Evolutionary conservation across 2,113 vertebrate species (phyloP).

Genomic region (Sminthopsis crassicaudata): DNA sequence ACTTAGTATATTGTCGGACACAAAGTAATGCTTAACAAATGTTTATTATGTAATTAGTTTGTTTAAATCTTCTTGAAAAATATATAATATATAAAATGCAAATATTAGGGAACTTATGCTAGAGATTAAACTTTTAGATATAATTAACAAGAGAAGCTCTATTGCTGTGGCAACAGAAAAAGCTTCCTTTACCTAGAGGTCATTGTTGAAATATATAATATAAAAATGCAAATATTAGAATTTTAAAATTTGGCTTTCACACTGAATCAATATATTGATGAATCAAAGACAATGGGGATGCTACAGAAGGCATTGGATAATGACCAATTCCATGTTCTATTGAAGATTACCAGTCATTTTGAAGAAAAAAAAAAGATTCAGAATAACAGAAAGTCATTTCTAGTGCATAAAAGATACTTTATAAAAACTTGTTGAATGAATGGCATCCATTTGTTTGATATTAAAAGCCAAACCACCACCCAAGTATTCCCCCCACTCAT

Average conservation of each 20-base stretch:
- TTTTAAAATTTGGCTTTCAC: slow-evolving; percentile 37
- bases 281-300: background rate
- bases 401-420: background rate
- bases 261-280: background rate
- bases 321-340: background rate
- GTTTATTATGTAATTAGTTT: background rate
- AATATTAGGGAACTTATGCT: too few relatives aligned
- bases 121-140: too few relatives aligned
- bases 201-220: too few relatives aligned
- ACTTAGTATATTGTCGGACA: background rate
- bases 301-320: slow-evolving; percentile 36
- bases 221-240: too few relatives aligned
- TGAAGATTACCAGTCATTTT: background rate
- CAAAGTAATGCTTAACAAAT: background rate
- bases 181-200: too few relatives aligned
- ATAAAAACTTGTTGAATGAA: background rate
- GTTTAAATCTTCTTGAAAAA: too few relatives aligned
- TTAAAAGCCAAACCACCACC: slow-evolving; percentile 58
- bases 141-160: too few relatives aligned
- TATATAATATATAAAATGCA: too few relatives aligned
- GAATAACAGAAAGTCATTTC: slow-evolving; percentile 10
- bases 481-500: background rate
- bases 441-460: slow-evolving; percentile 14
- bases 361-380: background rate
- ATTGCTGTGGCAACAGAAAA: too few relatives aligned